Conservation (phyloP, 2,888 invertebrate genomes). For the Biston betularia region DNA sequence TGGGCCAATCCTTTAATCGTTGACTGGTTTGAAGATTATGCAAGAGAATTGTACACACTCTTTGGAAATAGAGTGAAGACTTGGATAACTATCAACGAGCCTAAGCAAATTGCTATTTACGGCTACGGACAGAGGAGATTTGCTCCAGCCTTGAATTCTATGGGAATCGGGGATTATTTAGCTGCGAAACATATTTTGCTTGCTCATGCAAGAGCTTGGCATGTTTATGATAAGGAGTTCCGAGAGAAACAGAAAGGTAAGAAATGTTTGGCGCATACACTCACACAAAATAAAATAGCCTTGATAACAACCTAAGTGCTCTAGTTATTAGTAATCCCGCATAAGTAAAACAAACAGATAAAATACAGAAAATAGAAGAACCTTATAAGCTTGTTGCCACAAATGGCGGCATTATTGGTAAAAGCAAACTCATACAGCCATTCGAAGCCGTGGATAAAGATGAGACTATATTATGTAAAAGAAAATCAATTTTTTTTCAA, state of each 20-base stretch:
- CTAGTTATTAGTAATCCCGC: too few species aligned
- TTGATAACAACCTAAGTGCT: too few species aligned
- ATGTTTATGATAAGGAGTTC: constrained; percentile 73
- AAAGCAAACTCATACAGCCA: too few species aligned
- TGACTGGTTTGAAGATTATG: constrained; percentile 82
- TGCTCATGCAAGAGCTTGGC: constrained; percentile 86
- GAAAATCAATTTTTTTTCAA: too few species aligned
- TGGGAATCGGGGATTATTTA: constrained; percentile 82
- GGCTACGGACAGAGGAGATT: constrained; percentile 76
- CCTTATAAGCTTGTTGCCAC: too few species aligned
- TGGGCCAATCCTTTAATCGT: constrained; percentile 78
- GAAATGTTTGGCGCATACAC: not conserved
- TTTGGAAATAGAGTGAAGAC: constrained; percentile 83
- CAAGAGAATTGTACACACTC: constrained; percentile 70
- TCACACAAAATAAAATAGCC: not conserved
- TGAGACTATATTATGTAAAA: too few species aligned
- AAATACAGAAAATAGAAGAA: too few species aligned
- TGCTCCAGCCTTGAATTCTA: constrained; percentile 70
- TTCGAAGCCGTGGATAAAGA: too few species aligned
- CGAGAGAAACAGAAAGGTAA: constrained; percentile 62
- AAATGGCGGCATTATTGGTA: too few species aligned
- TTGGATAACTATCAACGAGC: constrained; percentile 88
- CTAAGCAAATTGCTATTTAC: constrained; percentile 67
- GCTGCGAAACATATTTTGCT: constrained; percentile 79
- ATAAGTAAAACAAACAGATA: too few species aligned